Conservation (phyloP, 2,888 invertebrate genomes). For the Drosophila setosimentum region DNA sequence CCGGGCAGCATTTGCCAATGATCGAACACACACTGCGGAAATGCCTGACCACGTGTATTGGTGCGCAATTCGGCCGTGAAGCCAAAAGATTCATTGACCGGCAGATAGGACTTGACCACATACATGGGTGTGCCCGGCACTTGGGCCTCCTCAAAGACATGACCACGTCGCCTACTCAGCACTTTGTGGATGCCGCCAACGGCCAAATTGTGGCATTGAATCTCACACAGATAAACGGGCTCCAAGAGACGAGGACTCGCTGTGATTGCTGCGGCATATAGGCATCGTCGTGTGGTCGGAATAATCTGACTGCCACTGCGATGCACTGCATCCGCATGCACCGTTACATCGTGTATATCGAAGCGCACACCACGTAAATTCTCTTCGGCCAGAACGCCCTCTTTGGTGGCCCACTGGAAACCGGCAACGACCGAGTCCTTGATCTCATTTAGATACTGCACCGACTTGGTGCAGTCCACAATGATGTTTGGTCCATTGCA, state of each 20-base stretch:
- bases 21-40: constrained; percentile 99
- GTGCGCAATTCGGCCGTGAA: constrained; percentile 99
- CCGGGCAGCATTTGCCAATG: constrained; percentile 99
- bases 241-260: constrained; percentile 98
- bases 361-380: constrained; percentile 97
- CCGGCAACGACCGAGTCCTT: constrained; percentile 99
- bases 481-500: constrained; percentile 99
- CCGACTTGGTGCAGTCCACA: constrained; percentile 99
- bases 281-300: constrained; percentile 98
- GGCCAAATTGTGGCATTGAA: constrained; percentile 98
- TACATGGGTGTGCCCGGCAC: constrained; percentile 99
- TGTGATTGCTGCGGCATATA: constrained; percentile 98
- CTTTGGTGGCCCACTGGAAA: constrained; percentile 99
- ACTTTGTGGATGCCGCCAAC: constrained; percentile 99
- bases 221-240: constrained; percentile 99
- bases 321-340: constrained; percentile 99
- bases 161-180: constrained; percentile 98
- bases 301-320: constrained; percentile 99
- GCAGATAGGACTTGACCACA: constrained; percentile 98
- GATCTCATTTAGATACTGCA: constrained; percentile 99
- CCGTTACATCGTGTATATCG: constrained; percentile 99
- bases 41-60: constrained; percentile 99
- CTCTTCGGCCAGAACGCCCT: constrained; percentile 99
- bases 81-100: constrained; percentile 99
- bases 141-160: constrained; percentile 98